Conservation (phyloP, 1,140 invertebrate genomes). For the Leptopilina clavipes region DNA sequence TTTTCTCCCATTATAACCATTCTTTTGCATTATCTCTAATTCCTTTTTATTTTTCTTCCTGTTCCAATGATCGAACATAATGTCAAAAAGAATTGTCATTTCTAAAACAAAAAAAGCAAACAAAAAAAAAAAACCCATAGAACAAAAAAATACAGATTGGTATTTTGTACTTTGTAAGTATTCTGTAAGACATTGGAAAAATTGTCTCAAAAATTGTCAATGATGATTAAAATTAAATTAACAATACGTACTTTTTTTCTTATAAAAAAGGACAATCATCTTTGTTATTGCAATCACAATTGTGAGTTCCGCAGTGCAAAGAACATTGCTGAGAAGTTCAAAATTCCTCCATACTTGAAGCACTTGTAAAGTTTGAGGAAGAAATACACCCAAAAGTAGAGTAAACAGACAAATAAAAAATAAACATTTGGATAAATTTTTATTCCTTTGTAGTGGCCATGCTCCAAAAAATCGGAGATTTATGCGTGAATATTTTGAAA, state of each 20-base stretch:
- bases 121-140: neutral
- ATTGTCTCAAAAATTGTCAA: no score
- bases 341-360: constrained; percentile 42
- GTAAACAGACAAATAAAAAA: no score
- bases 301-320: constrained; percentile 43
- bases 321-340: constrained; percentile 22
- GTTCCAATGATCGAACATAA: constrained; percentile 41
- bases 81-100: neutral
- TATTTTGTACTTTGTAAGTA: no score
- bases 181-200: no score
- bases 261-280: constrained; percentile 34
- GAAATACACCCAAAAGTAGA: no score
- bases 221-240: neutral
- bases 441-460: no score
- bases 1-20: neutral
- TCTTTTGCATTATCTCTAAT: constrained; percentile 9
- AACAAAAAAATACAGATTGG: no score
- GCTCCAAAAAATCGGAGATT: no score
- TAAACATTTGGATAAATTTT: no score
- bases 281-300: constrained; percentile 37
- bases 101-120: neutral
- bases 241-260: constrained; percentile 41
- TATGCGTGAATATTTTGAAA: no score
- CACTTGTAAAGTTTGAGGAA: no score
- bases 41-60: constrained; percentile 21